A percentile compares a stretch with the other conserved stretches of the same genome.
Evolutionary conservation across 2,888 invertebrate genomes (phyloP).

Genomic region (Cerastis leucographa): DNA sequence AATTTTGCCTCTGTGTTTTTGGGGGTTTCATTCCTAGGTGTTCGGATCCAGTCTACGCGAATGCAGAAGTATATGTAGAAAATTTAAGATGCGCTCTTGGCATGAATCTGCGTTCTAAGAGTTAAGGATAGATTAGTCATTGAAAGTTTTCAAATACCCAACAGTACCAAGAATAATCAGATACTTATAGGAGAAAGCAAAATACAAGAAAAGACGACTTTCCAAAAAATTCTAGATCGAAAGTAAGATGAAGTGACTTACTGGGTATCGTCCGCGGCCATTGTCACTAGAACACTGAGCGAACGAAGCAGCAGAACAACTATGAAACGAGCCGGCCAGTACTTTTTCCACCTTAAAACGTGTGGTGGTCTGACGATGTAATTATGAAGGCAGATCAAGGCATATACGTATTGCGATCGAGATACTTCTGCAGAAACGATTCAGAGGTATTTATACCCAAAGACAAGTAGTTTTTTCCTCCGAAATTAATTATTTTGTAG

Average conservation of each 20-base stretch:
- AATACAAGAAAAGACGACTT: conserved; percentile 3
- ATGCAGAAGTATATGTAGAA: not conserved
- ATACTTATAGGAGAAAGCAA: not conserved
- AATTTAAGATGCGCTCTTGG: not conserved
- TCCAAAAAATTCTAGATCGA: not conserved
- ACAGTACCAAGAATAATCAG: not conserved
- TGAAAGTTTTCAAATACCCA: not conserved
- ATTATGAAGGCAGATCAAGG: conserved; percentile 42
- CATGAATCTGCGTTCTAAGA: not conserved
- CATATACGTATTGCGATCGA: conserved; percentile 4
- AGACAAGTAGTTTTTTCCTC: not conserved
- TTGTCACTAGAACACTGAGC: conserved; percentile 60
- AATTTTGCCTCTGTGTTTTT: not conserved
- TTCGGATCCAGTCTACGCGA: not conserved
- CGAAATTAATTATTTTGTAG: not conserved
- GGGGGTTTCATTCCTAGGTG: not conserved
- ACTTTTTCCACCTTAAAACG: conserved; percentile 42
- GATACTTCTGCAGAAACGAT: not conserved
- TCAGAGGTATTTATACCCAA: not conserved
- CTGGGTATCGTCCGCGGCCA: conserved; percentile 64
- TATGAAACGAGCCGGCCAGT: conserved; percentile 47
- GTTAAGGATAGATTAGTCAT: not conserved
- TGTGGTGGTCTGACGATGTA: conserved; percentile 24
- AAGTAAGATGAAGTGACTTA: conserved; percentile 54
- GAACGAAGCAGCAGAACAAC: conserved; percentile 14